Base-by-base conservation (phyloP, 2,113 vertebrate species). In the Elgaria multicarinata region DNA sequence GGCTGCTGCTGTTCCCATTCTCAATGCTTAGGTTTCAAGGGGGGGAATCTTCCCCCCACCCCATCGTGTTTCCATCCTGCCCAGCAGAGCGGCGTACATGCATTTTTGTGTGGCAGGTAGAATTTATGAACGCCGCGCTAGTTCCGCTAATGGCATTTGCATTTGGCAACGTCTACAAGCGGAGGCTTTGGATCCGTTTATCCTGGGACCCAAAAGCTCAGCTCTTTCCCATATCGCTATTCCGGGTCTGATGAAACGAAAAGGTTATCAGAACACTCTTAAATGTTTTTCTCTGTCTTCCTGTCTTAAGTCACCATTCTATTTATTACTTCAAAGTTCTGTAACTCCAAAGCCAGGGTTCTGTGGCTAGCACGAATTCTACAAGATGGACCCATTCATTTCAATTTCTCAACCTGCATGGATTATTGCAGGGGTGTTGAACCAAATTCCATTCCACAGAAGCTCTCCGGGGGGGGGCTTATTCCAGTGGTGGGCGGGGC, bases 111-210 rank as follows among this genome's bases (percentile, higher is more conserved):
- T 67, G 20, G 87, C 66, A 95, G 78, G 78, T 55, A 82, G 2
- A 28, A 44, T 55, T 88, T 72, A 33, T 7, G 10, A 6, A 81
- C 85, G 79, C 39, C 79, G 80, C 16, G n/a, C 80, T n/a, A 24
- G 66, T 92, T 93, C 79, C 71, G 92, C 24, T 87, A 90, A 92
- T 72, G 88, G 66, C 22, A 55, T 72, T 64, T 39, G 36, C 69
- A 91, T 92, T 93, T 95, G 83, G 79, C 85, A 91, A 88, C 64
- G 90, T 88, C 93, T 87, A 90, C 85, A 53, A 46, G 90, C 85
- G 91, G 91, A 86, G 90, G 87, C 86, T 2, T 1, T 71, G 64
- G 12, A 33, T 93, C 83, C 81, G 87, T 90, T 90, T 86, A 80
- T 74, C 46, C 24, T 86, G 92, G 75, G 1, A 20, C 42, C 67